A percentile compares a stretch with the other conserved stretches of the same genome.
phyloP scores from a whole-genome alignment of 2,888 invertebrate genomes.

The Hydroisotoma schaefferi region DNA sequence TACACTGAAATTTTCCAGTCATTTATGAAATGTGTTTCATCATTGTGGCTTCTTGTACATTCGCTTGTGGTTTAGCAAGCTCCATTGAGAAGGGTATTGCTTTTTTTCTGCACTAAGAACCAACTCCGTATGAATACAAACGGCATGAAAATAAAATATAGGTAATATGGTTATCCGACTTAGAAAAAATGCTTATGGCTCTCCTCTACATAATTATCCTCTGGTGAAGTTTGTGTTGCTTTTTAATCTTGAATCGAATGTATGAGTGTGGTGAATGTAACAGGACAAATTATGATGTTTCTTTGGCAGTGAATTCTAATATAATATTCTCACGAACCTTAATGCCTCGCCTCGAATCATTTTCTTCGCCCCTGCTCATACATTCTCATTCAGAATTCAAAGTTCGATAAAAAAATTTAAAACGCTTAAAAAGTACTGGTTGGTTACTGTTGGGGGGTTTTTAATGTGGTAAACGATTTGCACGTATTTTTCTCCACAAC shows the following conservation, averaged over 20 bases:
- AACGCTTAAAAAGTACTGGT: neutral
- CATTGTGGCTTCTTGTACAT: conserved; percentile 38
- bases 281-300: neutral
- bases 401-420: neutral
- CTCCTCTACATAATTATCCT: no score
- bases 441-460: no score
- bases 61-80: conserved; percentile 33
- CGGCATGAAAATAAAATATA: no score
- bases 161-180: no score
- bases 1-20: conserved; percentile 36
- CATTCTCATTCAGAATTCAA: no score
- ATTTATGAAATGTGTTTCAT: conserved; percentile 42
- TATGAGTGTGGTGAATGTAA: neutral
- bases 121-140: no score
- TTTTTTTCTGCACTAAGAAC: no score
- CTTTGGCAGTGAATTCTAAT: no score
- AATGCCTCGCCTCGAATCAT: no score
- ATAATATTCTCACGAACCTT: no score
- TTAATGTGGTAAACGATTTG: neutral
- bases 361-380: no score
- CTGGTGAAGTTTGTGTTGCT: neutral
- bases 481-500: neutral
- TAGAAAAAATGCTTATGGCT: no score
- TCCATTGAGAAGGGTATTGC: neutral
- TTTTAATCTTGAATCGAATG: neutral